Conservation (phyloP, 2,113 vertebrate species). For the Dromiciops gliroides region DNA sequence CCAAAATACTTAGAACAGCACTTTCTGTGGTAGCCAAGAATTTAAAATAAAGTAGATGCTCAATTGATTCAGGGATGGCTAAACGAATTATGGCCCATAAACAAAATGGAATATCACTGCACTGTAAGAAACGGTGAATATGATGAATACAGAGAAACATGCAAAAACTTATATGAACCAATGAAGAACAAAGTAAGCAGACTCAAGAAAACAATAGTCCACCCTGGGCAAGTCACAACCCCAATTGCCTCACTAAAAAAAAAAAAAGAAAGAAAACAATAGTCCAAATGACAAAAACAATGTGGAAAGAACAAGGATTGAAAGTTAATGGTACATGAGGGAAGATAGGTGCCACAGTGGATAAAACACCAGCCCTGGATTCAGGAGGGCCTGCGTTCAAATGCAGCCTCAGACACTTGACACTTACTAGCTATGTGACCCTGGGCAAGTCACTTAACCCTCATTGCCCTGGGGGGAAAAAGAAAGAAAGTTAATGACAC, state of each 20-base stretch:
- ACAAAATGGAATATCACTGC: not conserved
- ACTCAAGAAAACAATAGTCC: not conserved
- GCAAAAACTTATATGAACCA: not conserved
- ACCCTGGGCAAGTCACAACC: too few relatives aligned
- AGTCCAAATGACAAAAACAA: not conserved
- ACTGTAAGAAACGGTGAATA: not conserved
- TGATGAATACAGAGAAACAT: not conserved
- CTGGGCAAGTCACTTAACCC: too few relatives aligned
- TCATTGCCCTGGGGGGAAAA: too few relatives aligned
- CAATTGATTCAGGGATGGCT: not conserved
- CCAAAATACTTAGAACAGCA: not conserved
- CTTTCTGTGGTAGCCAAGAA: not conserved
- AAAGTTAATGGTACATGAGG: too few relatives aligned
- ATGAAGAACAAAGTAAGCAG: not conserved
- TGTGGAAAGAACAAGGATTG: not conserved
- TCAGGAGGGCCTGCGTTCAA: too few relatives aligned
- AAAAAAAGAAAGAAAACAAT: not conserved
- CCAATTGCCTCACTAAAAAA: too few relatives aligned
- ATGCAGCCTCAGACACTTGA: too few relatives aligned
- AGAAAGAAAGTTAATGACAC: not conserved
- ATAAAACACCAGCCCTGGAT: too few relatives aligned
- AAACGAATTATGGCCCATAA: not conserved
- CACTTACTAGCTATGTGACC: too few relatives aligned
- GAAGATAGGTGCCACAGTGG: too few relatives aligned
- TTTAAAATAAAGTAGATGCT: not conserved